phyloP scores from a whole-genome alignment of 2,113 vertebrate species.

The Aegypius monachus region DNA sequence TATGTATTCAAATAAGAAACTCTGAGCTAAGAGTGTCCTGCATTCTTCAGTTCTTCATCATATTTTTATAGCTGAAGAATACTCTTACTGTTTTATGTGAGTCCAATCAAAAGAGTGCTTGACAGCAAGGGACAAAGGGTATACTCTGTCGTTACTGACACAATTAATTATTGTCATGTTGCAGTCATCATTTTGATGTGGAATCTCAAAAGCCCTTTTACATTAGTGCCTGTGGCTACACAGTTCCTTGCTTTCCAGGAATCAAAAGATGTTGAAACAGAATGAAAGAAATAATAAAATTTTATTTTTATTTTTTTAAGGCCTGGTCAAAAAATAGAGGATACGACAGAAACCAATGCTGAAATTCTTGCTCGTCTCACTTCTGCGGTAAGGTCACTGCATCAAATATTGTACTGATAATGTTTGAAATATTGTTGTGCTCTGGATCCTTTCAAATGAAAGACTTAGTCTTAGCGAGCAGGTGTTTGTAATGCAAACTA shows the following conservation, averaged over 20 bases:
- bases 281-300: conserved; percentile 43
- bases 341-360: conserved; percentile 84
- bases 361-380: conserved; percentile 93
- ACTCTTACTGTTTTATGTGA: not conserved
- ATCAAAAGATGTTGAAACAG: conserved; percentile 27
- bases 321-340: conserved; percentile 87
- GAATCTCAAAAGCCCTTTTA: conserved; percentile 41
- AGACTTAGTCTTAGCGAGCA: not conserved
- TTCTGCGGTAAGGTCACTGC: conserved; percentile 81
- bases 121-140: conserved; percentile 18
- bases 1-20: not conserved
- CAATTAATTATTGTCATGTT: conserved; percentile 24
- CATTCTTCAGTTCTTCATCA: not conserved
- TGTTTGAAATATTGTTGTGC: conserved; percentile 3
- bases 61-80: not conserved
- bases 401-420: conserved; percentile 7
- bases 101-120: not conserved
- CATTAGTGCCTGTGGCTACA: conserved; percentile 17
- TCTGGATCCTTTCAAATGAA: conserved; percentile 19
- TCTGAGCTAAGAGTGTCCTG: not conserved
- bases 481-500: not conserved
- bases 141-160: not conserved
- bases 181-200: conserved; percentile 19
- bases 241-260: conserved; percentile 9
- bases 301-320: conserved; percentile 69